Percentiles rank a stretch among this genome's conserved stretches.
These are phyloP conservation scores for Eilema sororculum DNA, from an alignment of 2,888 invertebrate species.

Conservation along the genomic window DNA sequence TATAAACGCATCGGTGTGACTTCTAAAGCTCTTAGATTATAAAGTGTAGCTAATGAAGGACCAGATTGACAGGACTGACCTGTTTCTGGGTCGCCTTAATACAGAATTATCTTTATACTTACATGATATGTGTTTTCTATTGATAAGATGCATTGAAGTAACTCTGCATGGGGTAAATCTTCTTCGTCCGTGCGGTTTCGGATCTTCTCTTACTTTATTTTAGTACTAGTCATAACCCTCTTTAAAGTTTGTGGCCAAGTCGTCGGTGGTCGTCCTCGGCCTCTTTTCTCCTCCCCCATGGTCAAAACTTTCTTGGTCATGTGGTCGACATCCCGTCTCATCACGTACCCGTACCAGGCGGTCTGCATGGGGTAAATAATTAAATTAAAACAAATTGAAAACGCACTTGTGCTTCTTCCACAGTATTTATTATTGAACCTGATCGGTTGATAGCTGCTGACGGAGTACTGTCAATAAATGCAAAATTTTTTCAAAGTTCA, in stretches of 20 bases:
- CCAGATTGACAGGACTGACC: conserved; percentile 5
- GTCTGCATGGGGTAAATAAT: no score
- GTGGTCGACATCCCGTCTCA: no score
- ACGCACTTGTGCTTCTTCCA: no score
- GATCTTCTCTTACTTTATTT: no score
- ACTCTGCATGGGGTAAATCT: not conserved
- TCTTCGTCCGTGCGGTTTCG: no score
- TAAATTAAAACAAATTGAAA: not conserved
- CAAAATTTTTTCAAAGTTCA: not conserved
- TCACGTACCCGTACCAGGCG: no score
- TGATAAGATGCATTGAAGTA: not conserved
- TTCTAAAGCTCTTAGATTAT: not conserved
- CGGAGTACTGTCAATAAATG: not conserved
- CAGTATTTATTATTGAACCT: no score
- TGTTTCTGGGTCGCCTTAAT: not conserved
- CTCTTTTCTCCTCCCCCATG: no score
- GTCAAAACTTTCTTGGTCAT: no score
- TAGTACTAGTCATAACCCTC: no score
- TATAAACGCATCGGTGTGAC: not conserved
- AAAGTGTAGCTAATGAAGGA: not conserved
- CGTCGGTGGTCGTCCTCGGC: no score
- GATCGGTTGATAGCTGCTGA: not conserved
- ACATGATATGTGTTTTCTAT: not conserved
- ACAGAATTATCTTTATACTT: not conserved
- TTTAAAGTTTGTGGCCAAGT: no score